Evolutionary conservation across 2,113 vertebrate genomes (phyloP), one percentile per base, ranked within the genome.

Genomic region (Alectura lathami): DNA sequence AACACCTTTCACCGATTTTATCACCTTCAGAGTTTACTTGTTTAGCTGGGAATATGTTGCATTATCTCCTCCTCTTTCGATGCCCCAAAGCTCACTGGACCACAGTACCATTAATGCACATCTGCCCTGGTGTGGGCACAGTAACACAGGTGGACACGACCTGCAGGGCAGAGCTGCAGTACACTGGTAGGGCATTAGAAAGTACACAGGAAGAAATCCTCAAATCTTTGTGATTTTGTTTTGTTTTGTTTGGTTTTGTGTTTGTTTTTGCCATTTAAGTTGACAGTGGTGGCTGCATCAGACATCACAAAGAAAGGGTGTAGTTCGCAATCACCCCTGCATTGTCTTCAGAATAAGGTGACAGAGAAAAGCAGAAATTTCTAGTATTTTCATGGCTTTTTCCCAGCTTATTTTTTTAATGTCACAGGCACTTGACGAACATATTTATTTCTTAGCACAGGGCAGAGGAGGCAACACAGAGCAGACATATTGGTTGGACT

Each of bases 1-100:
- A 57, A 40, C 21, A 89, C 60, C 50, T 88, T 88, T 96, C 42
- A 72, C 51, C 16, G 13, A 21, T 81, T 91, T 95, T 90, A 29
- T 11, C 75, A 27, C 69, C 47, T 70, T 94, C 64, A 69, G 79
- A 73, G 13, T 60, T 72, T 93, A 50, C 34, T 36, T 83, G 11
- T 14, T 89, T 83, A 66, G 63, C 18, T 84, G n/a, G 68, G 53
- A 92, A 27, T 60, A 75, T 42, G 34, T 60, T 64, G 51, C 43
- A 70, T 7, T 86, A 54, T 72, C 91, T 86, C 14, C 29, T 85
- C 23, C 20, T 43, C 17, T 77, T 83, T 79, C 64, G 57, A 56
- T 91, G 84, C 50, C 53, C n/a, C 70, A 42, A 18, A 10, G 51
- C 30, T 23, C 42, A n/a, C 36, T 57, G 24, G 75, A 68, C 29